Percentiles rank a stretch among this genome's conserved stretches.
phyloP scores from a whole-genome alignment of 2,888 invertebrate genomes.

The Gymnocheta viridis region DNA sequence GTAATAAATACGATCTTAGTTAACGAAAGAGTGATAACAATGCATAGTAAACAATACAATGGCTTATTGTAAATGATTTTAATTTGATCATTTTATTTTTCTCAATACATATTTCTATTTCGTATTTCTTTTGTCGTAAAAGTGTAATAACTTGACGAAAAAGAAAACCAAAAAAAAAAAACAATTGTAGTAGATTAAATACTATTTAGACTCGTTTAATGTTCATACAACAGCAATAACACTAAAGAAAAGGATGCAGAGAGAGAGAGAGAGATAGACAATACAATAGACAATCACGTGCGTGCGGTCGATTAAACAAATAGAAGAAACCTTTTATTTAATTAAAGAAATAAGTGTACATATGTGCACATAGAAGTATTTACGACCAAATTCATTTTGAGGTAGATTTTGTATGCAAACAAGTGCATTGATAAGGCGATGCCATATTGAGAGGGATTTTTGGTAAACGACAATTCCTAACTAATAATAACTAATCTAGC shows the following conservation, averaged over 20 bases:
- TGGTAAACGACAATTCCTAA: no score
- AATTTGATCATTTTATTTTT: no score
- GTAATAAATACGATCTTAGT: slow-evolving; percentile 19
- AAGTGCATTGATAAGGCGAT: background rate
- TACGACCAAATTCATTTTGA: background rate
- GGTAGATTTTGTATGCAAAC: background rate
- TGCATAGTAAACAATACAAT: background rate
- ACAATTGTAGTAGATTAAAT: slow-evolving; percentile 24
- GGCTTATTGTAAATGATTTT: background rate
- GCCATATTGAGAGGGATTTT: background rate
- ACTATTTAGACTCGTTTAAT: slow-evolving; percentile 28
- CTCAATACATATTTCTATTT: background rate
- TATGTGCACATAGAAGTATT: background rate
- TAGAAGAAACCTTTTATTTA: slow-evolving; percentile 25
- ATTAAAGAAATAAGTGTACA: background rate
- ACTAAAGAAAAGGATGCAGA: slow-evolving; percentile 25
- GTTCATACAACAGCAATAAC: slow-evolving; percentile 39
- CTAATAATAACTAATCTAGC: no score
- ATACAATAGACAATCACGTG: slow-evolving; percentile 45
- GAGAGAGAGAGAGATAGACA: background rate
- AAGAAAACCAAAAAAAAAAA: background rate
- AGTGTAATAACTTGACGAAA: slow-evolving; percentile 10
- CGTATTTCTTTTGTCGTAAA: background rate
- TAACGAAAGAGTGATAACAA: background rate
- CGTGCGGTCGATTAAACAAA: slow-evolving; percentile 61